Evolutionary conservation across 2,888 invertebrate species (phyloP).

Genomic region (Anodontia alba): DNA sequence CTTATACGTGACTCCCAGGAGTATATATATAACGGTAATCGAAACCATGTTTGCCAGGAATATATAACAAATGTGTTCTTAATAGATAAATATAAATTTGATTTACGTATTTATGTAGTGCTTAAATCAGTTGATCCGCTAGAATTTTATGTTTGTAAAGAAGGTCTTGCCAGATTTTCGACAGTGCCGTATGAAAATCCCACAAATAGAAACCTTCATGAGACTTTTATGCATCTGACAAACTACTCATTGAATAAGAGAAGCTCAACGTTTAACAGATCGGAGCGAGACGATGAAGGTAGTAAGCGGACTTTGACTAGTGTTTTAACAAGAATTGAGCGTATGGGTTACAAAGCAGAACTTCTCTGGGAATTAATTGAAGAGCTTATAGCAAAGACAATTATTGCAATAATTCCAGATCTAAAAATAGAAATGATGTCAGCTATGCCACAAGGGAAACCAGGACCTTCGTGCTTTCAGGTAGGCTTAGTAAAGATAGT

Average conservation of each 20-base stretch:
- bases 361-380: conserved; percentile 85
- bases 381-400: conserved; percentile 85
- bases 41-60: conserved; percentile 83
- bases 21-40: conserved; percentile 67
- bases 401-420: conserved; percentile 86
- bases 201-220: conserved; percentile 84
- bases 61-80: conserved; percentile 85
- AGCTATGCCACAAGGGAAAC: conserved; percentile 82
- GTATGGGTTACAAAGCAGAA: conserved; percentile 83
- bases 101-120: conserved; percentile 86
- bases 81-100: conserved; percentile 85
- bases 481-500: conserved; percentile 71
- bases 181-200: conserved; percentile 85
- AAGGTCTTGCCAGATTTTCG: conserved; percentile 86
- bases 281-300: conserved; percentile 83
- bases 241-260: conserved; percentile 86
- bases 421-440: conserved; percentile 83
- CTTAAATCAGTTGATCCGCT: conserved; percentile 85
- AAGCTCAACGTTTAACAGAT: conserved; percentile 84
- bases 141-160: conserved; percentile 84
- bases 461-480: conserved; percentile 86
- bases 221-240: conserved; percentile 86
- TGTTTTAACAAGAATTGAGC: conserved; percentile 82
- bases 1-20: conserved; percentile 84
- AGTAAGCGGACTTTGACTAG: conserved; percentile 85